These are phyloP conservation scores for Anthonomus grandis DNA, from an alignment of 1,140 invertebrate species.

Conservation along the genomic window DNA sequence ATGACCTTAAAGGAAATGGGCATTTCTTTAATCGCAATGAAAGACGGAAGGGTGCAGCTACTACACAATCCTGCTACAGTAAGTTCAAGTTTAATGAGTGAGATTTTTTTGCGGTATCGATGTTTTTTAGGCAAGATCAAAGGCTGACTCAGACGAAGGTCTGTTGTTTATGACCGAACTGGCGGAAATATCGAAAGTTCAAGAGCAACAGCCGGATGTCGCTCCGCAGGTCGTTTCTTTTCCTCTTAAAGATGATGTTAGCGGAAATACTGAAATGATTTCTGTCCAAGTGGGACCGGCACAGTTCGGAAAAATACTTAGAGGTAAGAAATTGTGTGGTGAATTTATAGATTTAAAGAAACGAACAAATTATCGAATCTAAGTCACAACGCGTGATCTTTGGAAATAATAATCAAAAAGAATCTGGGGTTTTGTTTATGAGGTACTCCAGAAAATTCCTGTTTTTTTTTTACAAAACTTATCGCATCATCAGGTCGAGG, in stretches of 20 bases:
- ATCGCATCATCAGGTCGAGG: too few relatives aligned
- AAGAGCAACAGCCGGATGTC: slow-evolving; percentile 60
- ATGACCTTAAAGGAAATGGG: slow-evolving; percentile 89
- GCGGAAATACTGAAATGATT: slow-evolving; percentile 44
- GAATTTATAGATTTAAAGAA: not conserved
- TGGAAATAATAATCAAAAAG: too few relatives aligned
- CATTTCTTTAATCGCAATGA: slow-evolving; percentile 82
- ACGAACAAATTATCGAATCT: too few relatives aligned
- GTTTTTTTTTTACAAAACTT: too few relatives aligned
- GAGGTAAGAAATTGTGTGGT: slow-evolving; percentile 18
- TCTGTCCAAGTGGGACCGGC: slow-evolving; percentile 78
- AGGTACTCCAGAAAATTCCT: too few relatives aligned
- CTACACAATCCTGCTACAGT: slow-evolving; percentile 82
- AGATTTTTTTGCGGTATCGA: not conserved
- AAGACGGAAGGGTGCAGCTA: slow-evolving; percentile 87
- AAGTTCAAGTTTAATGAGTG: slow-evolving; percentile 43
- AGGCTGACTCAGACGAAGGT: slow-evolving; percentile 87
- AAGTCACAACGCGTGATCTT: too few relatives aligned
- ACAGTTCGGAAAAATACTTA: slow-evolving; percentile 83
- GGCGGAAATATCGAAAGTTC: slow-evolving; percentile 81
- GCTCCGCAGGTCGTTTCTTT: slow-evolving; percentile 59
- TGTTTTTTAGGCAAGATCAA: slow-evolving; percentile 70
- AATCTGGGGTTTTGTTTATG: too few relatives aligned
- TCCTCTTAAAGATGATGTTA: slow-evolving; percentile 43
- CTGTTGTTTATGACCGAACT: slow-evolving; percentile 96